These are phyloP conservation scores for Trematomus loennbergii DNA, from an alignment of 2,113 vertebrate genomes.

Conservation along the genomic window DNA sequence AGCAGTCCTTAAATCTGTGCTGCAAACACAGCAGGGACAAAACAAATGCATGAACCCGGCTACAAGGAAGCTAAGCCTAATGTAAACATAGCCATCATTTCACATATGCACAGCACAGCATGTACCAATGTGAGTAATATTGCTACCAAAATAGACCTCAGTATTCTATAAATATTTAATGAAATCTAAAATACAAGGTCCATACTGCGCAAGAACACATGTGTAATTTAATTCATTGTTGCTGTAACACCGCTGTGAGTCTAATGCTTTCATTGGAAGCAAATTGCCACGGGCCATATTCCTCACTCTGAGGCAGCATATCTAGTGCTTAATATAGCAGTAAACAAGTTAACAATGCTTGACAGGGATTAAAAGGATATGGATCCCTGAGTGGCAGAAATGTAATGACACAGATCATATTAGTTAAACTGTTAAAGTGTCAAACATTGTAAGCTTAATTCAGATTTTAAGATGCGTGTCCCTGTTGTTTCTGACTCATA, in stretches of 20 bases:
- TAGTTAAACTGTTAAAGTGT: slow-evolving; percentile 59
- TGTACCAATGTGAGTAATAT: slow-evolving; percentile 47
- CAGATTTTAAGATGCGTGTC: slow-evolving; percentile 17
- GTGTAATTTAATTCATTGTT: slow-evolving; percentile 58
- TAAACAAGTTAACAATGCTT: slow-evolving; percentile 78
- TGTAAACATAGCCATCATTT: slow-evolving; percentile 55
- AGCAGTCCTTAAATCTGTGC: slow-evolving; percentile 59
- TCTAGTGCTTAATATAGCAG: slow-evolving; percentile 66
- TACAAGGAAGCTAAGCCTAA: slow-evolving; percentile 45
- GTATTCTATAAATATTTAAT: slow-evolving; percentile 71
- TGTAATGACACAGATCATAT: slow-evolving; percentile 68
- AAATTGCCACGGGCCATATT: slow-evolving; percentile 55
- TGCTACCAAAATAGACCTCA: slow-evolving; percentile 41
- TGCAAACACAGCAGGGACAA: slow-evolving; percentile 43
- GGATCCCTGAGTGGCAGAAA: slow-evolving; percentile 57
- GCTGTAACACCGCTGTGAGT: slow-evolving; percentile 41
- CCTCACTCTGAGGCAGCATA: slow-evolving; percentile 44
- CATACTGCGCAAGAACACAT: slow-evolving; percentile 26
- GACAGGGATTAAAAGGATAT: slow-evolving; percentile 68
- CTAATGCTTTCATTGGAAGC: slow-evolving; percentile 51
- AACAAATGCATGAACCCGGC: slow-evolving; percentile 49
- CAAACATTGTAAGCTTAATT: slow-evolving; percentile 38
- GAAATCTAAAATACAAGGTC: slow-evolving; percentile 52
- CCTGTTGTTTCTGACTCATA: not conserved
- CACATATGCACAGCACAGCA: slow-evolving; percentile 33